Percentiles rank a stretch among this genome's conserved stretches.
These are phyloP conservation scores for Archilochus colubris DNA, from an alignment of 2,113 vertebrate genomes.

Conservation along the genomic window DNA sequence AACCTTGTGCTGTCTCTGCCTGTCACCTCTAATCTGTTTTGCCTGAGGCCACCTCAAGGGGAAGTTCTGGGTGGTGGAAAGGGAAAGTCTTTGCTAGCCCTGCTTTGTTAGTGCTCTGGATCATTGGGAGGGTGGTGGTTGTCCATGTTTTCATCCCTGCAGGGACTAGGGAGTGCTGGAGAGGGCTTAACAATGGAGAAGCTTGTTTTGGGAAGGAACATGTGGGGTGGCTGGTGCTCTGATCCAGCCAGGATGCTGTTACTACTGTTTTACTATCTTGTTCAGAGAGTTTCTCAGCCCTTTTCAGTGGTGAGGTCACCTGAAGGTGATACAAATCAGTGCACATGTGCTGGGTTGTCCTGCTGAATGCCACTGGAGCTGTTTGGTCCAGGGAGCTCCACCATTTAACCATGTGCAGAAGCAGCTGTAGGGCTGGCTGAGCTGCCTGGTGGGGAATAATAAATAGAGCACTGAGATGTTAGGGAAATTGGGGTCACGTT, in stretches of 20 bases:
- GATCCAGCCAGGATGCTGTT: neutral
- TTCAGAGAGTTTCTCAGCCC: neutral
- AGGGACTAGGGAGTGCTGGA: neutral
- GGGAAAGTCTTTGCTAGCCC: neutral
- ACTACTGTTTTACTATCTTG: neutral
- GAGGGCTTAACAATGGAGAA: neutral
- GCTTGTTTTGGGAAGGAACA: neutral
- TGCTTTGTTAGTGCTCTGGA: neutral
- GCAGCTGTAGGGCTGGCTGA: neutral
- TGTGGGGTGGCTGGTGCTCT: neutral
- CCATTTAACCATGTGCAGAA: neutral
- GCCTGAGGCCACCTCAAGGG: neutral
- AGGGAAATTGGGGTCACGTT: neutral
- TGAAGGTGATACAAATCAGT: neutral
- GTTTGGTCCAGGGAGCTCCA: neutral
- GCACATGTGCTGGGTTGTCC: neutral
- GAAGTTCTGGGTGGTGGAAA: neutral
- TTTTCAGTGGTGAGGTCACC: neutral
- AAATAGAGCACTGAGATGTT: neutral
- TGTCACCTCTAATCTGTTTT: conserved; percentile 1
- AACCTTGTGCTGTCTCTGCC: neutral
- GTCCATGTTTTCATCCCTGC: neutral
- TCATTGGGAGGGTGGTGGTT: neutral
- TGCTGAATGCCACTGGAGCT: neutral
- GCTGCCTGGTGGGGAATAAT: neutral